Base-by-base conservation (phyloP, 2,113 vertebrate species). In the Neotragus pygmaeus region DNA sequence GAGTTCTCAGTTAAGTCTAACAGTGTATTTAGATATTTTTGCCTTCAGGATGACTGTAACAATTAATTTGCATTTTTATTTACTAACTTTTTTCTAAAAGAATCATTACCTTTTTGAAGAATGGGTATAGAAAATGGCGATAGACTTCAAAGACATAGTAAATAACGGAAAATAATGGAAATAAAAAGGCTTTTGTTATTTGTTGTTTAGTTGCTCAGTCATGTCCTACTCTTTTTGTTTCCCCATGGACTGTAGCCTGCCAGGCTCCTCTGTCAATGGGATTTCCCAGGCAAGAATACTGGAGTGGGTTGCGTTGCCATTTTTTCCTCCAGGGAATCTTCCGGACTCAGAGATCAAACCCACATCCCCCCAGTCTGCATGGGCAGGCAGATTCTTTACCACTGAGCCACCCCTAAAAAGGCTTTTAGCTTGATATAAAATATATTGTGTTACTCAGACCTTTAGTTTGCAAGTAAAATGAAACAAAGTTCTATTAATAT, bases 391-490 rank as follows among this genome's bases (percentile, higher is more conserved):
- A 39, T 70, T 39, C 19, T 70, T 70, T 70, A 70, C 66, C 66
- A 39, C 66, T 70, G 66, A 39, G 66, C n/a, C n/a, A 70, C 66
- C n/a, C n/a, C n/a, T 33, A 60, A 62, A 90, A 83, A 73, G 53
- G 13, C n/a, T 89, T 89, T 82, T 75, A 27, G 51, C 77, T 85
- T 90, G 64, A 64, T 88, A 90, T 91, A 88, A 96, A 86, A 47
- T 70, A 45, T 19, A 30, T 62, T 94, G 51, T 81, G 6, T 95
- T 88, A 81, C 36, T 95, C 49, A 94, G 57, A 96, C 8, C 51
- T 91, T 89, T 62, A 89, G 55, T 97, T 97, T 96, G 47, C 91
- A 95, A 78, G 51, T 62, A 83, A 95, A 85, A 86, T 51, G 66
- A 94, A 58, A 92, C 70, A 88, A n/a, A 70, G 25, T 7, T 62